Evolutionary conservation across 2,888 invertebrate genomes (phyloP).

Genomic region (Sesia bembeciformis): DNA sequence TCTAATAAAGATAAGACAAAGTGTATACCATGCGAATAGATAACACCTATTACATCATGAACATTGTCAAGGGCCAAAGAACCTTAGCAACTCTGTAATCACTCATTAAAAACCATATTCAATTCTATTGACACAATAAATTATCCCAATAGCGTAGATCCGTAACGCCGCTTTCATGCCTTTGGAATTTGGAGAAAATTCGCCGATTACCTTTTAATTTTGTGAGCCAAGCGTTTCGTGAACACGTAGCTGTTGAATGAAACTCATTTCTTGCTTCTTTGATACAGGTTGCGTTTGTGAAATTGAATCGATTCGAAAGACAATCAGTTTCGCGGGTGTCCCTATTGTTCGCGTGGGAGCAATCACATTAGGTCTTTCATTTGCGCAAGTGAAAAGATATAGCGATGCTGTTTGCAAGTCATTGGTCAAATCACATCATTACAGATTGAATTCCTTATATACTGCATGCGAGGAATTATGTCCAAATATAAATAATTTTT

Average conservation of each 20-base stretch:
- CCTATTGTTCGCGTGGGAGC: slow-evolving; percentile 64
- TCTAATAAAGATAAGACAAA: too few relatives aligned
- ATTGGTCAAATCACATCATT: not conserved
- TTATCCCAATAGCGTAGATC: slow-evolving; percentile 19
- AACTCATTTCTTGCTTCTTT: slow-evolving; percentile 37
- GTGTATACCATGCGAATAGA: too few relatives aligned
- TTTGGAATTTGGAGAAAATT: slow-evolving; percentile 22
- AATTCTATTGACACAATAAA: slow-evolving; percentile 20
- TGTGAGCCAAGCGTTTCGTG: slow-evolving; percentile 16
- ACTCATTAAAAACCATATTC: not conserved
- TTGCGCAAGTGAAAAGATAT: slow-evolving; percentile 32
- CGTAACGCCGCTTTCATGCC: slow-evolving; percentile 20
- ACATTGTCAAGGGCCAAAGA: too few relatives aligned
- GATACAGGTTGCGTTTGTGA: slow-evolving; percentile 33
- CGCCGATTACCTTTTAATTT: slow-evolving; percentile 9
- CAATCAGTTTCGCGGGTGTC: slow-evolving; percentile 47
- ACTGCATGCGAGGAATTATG: too few relatives aligned
- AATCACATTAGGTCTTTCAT: slow-evolving; percentile 31
- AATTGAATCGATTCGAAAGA: slow-evolving; percentile 53
- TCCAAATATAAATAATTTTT: too few relatives aligned
- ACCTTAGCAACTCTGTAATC: too few relatives aligned
- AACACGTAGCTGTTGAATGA: slow-evolving; percentile 19
- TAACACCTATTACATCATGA: too few relatives aligned
- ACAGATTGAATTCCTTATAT: too few relatives aligned
- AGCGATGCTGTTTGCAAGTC: not conserved